Evolutionary conservation across 2,888 invertebrate species (phyloP).

Genomic region (Temnothorax ravouxi): DNA sequence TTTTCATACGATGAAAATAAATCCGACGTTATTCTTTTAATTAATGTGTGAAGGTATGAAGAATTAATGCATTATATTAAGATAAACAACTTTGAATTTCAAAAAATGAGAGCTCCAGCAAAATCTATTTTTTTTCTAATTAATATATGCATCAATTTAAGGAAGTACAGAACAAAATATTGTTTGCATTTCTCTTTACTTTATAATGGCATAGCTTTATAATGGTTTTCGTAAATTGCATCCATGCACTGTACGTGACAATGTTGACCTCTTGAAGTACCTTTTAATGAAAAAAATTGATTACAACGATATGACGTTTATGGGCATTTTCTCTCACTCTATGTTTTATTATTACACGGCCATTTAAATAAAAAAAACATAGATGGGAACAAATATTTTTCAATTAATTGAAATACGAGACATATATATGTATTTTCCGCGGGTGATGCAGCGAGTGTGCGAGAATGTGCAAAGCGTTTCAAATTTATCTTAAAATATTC

Average conservation of each 20-base stretch:
- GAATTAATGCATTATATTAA: not conserved
- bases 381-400: not conserved
- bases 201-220: not conserved
- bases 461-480: conserved; percentile 9
- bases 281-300: conserved; percentile 4
- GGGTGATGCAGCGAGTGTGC: not conserved
- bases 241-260: conserved; percentile 2
- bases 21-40: conserved; percentile 1
- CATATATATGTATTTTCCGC: not conserved
- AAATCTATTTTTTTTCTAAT: not conserved
- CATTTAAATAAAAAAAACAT: conserved; percentile 1
- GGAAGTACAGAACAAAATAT: not conserved
- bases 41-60: conserved; percentile 1
- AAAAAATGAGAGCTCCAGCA: not conserved
- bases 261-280: not conserved
- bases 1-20: not conserved
- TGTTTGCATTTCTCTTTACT: not conserved
- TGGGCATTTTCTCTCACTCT: not conserved
- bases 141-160: not conserved
- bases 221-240: conserved; percentile 7
- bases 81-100: not conserved
- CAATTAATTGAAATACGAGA: not conserved
- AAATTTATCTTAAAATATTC: conserved; percentile 43
- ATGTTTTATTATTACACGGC: not conserved
- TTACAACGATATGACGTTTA: not conserved